Evolutionary conservation across 2,888 invertebrate species (phyloP), one percentile per base, ranked within the genome.

Genomic region (Netelia virgata): DNA sequence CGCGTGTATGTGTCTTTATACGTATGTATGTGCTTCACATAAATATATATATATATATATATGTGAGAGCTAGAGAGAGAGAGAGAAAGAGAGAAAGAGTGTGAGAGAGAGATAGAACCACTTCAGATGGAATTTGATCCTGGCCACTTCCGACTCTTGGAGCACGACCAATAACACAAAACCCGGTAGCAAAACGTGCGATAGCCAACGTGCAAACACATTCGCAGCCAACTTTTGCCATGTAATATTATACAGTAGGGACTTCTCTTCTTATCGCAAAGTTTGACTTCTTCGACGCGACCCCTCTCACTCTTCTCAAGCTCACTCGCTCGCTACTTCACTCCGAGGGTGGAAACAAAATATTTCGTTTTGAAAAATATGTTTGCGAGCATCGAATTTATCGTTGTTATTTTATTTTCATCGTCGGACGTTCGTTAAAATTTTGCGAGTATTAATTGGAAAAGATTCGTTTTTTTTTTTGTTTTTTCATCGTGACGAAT

Each of bases 71-170:
- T 5, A 47, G 14, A 14, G 10, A 10, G 10, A 47, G 64, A 66
- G 1, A 28, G 16, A 16, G 14, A 23, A n/a, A n/a, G 47, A 11
- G 11, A 11, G 47, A 11, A 11, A 47, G 14, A 14, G 10, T 3
- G 10, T 11, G 64, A 66, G 1, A 28, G 16, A 16, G 14, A 23
- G 41, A 47, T 63, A 18, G 53, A 69, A 68, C 57, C 55, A 76
- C 64, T 76, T 43, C 43, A 55, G 59, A 50, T 50, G 80, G 72
- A 76, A 80, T 84, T 84, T 84, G 61, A 80, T 81, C 76, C 72
- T 61, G 68, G 73, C 80, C 41, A 73, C 76, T 84, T 68, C 28
- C 63, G 75, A 61, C 83, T 80, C 57, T 83, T 79, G 79, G 83
- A 66, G 43, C 75, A 50, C 64, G 64, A 70, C 79, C 74, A 61